Percentiles rank a stretch among this genome's conserved stretches.
phyloP scores from a whole-genome alignment of 2,113 vertebrate species.

The Solea senegalensis region DNA sequence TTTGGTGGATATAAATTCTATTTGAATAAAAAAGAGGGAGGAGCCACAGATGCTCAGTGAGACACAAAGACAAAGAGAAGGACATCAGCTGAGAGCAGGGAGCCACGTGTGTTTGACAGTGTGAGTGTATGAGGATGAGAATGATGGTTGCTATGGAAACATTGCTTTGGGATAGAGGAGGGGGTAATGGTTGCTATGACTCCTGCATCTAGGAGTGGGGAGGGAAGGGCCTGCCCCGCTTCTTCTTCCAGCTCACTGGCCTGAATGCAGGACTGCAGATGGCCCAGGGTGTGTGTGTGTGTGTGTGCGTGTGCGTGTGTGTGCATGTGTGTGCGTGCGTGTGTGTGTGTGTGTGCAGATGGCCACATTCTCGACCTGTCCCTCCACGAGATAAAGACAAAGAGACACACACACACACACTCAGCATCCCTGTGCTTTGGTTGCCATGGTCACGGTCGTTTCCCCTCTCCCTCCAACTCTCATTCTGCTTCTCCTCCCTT shows the following conservation, averaged over 20 bases:
- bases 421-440: slow-evolving; percentile 61
- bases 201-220: slow-evolving; percentile 49
- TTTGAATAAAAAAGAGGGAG: neutral
- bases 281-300: slow-evolving; percentile 44
- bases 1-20: too few relatives aligned
- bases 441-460: slow-evolving; percentile 73
- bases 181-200: slow-evolving; percentile 70
- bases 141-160: slow-evolving; percentile 65
- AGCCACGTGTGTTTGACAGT: slow-evolving; percentile 40
- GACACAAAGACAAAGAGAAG: slow-evolving; percentile 29
- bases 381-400: slow-evolving; percentile 24
- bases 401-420: slow-evolving; percentile 70
- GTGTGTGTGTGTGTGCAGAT: slow-evolving; percentile 52
- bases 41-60: neutral
- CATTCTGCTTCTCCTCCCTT: slow-evolving; percentile 26
- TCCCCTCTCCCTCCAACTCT: slow-evolving; percentile 18
- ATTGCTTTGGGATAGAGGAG: slow-evolving; percentile 45
- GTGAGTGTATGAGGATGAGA: slow-evolving; percentile 46
- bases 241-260: slow-evolving; percentile 65
- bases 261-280: slow-evolving; percentile 70
- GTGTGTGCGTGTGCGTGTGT: slow-evolving; percentile 22
- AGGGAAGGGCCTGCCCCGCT: slow-evolving; percentile 44
- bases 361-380: slow-evolving; percentile 53
- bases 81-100: slow-evolving; percentile 17
- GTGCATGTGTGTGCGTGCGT: slow-evolving; percentile 26